Percentiles rank a stretch among this genome's conserved stretches.
Conservation (phyloP, 2,113 vertebrate genomes). For the Tachysurus fulvidraco region DNA sequence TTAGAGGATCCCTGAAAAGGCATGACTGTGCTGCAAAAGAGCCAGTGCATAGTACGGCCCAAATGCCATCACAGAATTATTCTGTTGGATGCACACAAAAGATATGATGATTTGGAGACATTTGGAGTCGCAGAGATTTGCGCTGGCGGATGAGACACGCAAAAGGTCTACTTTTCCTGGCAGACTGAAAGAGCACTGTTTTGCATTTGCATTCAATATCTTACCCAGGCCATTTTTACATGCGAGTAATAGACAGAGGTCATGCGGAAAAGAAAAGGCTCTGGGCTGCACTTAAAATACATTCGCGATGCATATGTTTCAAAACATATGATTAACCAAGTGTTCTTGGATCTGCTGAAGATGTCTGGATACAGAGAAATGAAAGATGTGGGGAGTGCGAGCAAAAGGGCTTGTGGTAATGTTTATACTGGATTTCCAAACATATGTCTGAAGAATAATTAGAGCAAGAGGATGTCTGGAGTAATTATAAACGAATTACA, state of each 20-base stretch:
- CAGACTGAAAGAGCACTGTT: constrained; percentile 54
- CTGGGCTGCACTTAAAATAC: constrained; percentile 57
- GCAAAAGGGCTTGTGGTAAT: not conserved
- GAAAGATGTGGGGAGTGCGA: not conserved
- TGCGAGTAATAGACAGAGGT: constrained; percentile 54
- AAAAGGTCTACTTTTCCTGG: constrained; percentile 49
- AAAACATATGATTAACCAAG: constrained; percentile 41
- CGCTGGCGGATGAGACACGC: constrained; percentile 11
- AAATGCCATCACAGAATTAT: constrained; percentile 43
- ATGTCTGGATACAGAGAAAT: not conserved
- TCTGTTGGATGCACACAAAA: constrained; percentile 41
- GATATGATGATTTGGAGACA: constrained; percentile 42
- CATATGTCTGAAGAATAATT: not conserved
- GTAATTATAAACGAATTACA: not conserved
- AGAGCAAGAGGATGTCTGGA: not conserved
- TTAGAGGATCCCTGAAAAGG: not conserved
- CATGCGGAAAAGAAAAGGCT: constrained; percentile 56
- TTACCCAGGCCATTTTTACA: constrained; percentile 59
- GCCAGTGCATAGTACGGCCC: constrained; percentile 10
- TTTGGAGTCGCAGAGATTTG: constrained; percentile 25
- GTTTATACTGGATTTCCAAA: not conserved
- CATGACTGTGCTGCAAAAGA: not conserved
- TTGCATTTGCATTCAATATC: constrained; percentile 62
- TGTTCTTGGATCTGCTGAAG: constrained; percentile 22
- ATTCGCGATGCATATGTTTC: constrained; percentile 59